Evolutionary conservation across 2,888 invertebrate species (phyloP).

Genomic region (Ormia ochracea): DNA sequence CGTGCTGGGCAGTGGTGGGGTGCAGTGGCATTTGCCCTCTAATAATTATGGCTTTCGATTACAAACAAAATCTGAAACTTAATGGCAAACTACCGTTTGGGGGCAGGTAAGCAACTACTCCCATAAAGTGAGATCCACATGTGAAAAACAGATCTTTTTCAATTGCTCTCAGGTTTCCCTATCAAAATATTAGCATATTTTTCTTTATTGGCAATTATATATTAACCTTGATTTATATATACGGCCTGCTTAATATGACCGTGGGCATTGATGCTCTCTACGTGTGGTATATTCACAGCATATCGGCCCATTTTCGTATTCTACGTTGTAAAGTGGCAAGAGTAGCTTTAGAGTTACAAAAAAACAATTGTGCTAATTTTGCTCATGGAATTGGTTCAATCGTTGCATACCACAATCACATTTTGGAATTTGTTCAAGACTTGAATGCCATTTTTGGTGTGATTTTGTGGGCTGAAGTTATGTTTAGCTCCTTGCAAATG

Average conservation of each 20-base stretch:
- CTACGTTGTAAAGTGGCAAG: conserved; percentile 42
- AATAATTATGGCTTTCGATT: conserved; percentile 24
- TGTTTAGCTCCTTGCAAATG: conserved; percentile 51
- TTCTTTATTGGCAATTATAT: conserved; percentile 11
- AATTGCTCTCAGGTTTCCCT: conserved; percentile 21
- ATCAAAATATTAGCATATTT: not conserved
- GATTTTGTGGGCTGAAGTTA: conserved; percentile 56
- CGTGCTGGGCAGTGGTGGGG: conserved; percentile 1
- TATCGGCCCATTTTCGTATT: conserved; percentile 60
- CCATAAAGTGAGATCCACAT: not conserved
- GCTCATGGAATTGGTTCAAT: conserved; percentile 13
- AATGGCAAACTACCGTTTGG: conserved; percentile 24
- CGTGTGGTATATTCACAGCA: conserved; percentile 59
- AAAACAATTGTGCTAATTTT: not conserved
- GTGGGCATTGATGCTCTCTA: conserved; percentile 54
- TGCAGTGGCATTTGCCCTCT: conserved; percentile 4
- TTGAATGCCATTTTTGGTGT: conserved; percentile 52
- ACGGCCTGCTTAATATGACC: conserved; percentile 25
- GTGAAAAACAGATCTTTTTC: no score
- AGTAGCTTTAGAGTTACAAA: not conserved
- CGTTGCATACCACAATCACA: conserved; percentile 37
- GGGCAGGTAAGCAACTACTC: conserved; percentile 13
- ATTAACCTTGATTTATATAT: conserved; percentile 22
- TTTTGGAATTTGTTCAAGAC: conserved; percentile 35
- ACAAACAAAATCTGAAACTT: not conserved